Base-by-base conservation (phyloP, 2,797 vertebrate genomes). In the Leuciscus waleckii region DNA sequence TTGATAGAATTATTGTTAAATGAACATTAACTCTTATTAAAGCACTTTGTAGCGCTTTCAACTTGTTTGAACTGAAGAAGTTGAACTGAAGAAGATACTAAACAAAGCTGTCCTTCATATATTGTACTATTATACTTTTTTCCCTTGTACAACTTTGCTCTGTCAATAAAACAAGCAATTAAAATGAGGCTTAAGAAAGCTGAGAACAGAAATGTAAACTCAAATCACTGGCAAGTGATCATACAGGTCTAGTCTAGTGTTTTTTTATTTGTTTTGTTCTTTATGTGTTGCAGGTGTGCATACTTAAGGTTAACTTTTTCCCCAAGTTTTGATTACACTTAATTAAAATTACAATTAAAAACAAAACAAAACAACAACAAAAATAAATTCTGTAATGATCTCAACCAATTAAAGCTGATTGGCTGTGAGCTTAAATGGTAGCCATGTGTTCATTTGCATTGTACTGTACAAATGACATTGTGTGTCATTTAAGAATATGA, bases 321-420 rank as follows among this genome's bases (percentile, higher is more conserved):
- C 19, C 11, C 2, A n/a, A 51, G 19, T 70, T 43, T 63, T 29
- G n/a, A 86, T 78, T 71, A 79, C 65, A 70, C 65, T 77, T 79
- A 65, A 78, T 82, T 86, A 63, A 51, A 82, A 71, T 14, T 29
- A 35, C 58, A 86, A 78, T 49, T 37, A n/a, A 78, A 86, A 82
- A 81, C 4, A 63, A 63, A 16, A 35, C 35, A 35, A 35, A 35
- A 35, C 4, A 35, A 35, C 32, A 63, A 61, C 4, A 5, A 17
- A 16, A 68, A 11, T 35, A 16, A 61, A 32, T 73, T 81, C 65
- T 23, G 39, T 29, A 61, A 16, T 7, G 17, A 46, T 61, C 54
- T 61, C 26, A 61, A 46, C 65, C 70, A 79, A 85, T 85, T 73
- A 54, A 80, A 74, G 58, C 26, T 68, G 77, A 84, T 76, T 87